Conservation (phyloP, 2,113 vertebrate species). For the Vidua macroura region DNA sequence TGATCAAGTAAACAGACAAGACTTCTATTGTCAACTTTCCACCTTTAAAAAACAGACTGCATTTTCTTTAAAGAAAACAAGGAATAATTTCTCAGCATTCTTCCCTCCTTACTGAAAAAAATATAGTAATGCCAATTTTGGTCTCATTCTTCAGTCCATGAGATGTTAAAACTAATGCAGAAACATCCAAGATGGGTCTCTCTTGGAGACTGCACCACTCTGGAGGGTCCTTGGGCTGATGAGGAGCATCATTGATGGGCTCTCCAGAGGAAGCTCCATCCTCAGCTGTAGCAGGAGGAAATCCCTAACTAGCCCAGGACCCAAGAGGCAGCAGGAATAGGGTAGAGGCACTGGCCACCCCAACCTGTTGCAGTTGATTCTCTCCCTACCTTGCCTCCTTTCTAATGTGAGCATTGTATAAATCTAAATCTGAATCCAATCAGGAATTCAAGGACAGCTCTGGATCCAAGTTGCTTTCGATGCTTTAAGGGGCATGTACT, state of each 20-base stretch:
- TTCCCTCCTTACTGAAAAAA: not conserved
- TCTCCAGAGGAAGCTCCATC: constrained; percentile 27
- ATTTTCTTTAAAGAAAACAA: constrained; percentile 70
- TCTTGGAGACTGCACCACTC: not conserved
- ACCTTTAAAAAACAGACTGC: constrained; percentile 50
- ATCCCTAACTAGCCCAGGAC: not conserved
- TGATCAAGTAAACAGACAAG: constrained; percentile 72
- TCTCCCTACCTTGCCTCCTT: not conserved
- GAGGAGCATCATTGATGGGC: constrained; percentile 29
- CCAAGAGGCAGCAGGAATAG: not conserved
- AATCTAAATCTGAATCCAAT: not conserved
- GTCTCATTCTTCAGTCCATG: not conserved
- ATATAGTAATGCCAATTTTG: not conserved
- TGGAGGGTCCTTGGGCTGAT: not conserved
- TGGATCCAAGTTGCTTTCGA: not conserved
- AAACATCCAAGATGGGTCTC: not conserved
- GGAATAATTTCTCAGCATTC: constrained; percentile 15
- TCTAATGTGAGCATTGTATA: not conserved
- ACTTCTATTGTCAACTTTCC: constrained; percentile 53
- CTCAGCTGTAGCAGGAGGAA: constrained; percentile 36
- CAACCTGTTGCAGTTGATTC: not conserved
- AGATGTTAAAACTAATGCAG: constrained; percentile 17
- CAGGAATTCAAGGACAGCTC: constrained; percentile 20
- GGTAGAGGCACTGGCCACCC: not conserved
- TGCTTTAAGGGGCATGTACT: not conserved